phyloP scores from a whole-genome alignment of 2,113 vertebrate species.

The Passer domesticus region DNA sequence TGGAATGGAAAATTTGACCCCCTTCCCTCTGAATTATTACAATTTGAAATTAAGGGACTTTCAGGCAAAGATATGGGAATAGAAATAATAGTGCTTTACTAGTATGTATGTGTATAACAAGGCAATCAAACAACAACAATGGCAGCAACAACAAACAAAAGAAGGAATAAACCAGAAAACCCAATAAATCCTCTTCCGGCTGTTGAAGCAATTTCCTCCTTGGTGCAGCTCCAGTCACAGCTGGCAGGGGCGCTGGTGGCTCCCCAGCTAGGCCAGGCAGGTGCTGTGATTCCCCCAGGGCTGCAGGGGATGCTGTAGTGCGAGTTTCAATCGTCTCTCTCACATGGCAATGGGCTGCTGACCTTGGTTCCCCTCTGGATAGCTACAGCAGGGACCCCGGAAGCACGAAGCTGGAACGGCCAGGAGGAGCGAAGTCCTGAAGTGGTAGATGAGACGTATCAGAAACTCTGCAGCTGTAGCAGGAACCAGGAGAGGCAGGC shows the following conservation, averaged over 20 bases:
- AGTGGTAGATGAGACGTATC: background rate
- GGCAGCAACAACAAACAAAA: background rate
- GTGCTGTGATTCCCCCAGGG: background rate
- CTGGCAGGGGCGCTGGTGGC: background rate
- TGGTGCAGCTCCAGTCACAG: background rate
- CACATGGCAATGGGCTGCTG: background rate
- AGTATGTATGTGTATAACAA: background rate
- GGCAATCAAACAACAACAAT: background rate
- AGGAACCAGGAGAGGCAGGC: background rate
- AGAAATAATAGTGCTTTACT: background rate
- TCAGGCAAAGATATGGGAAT: background rate
- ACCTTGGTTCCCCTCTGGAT: too few species aligned
- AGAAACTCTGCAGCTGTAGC: background rate
- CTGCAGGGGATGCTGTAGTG: background rate
- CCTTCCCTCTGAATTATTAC: background rate
- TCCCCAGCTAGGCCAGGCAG: background rate
- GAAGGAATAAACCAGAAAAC: background rate
- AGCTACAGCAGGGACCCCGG: background rate
- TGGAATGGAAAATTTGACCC: background rate
- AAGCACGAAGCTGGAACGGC: background rate
- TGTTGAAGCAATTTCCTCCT: fast-evolving
- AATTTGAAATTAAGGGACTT: too few species aligned
- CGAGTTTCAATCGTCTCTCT: background rate
- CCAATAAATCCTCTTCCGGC: background rate
- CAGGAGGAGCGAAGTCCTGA: background rate